These are phyloP conservation scores for Pogonus chalceus DNA, from an alignment of 1,140 invertebrate genomes.

Conservation along the genomic window DNA sequence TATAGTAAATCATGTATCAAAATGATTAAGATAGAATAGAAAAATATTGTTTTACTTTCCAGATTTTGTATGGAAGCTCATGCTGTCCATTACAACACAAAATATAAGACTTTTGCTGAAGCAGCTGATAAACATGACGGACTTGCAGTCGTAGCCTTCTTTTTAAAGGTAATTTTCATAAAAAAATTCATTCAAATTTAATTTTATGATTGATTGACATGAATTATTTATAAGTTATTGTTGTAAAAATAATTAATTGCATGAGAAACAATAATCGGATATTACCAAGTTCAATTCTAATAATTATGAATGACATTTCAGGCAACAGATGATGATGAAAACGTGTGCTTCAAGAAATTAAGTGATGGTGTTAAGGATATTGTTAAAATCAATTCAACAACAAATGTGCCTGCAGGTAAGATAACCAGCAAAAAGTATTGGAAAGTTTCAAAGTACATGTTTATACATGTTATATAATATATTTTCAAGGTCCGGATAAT, in stretches of 20 bases:
- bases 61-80: constrained; percentile 68
- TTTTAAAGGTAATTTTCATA: constrained; percentile 45
- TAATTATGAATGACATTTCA: constrained; percentile 16
- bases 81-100: constrained; percentile 67
- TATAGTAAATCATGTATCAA: too few relatives aligned
- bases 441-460: constrained; percentile 10
- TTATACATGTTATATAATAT: constrained; percentile 4
- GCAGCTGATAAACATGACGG: constrained; percentile 64
- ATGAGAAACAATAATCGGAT: too few relatives aligned
- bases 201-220: too few relatives aligned
- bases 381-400: constrained; percentile 25
- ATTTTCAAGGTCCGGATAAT: too few relatives aligned
- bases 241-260: too few relatives aligned
- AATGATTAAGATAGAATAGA: too few relatives aligned
- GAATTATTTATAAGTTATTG: too few relatives aligned
- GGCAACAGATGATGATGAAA: constrained; percentile 32
- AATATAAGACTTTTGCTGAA: constrained; percentile 54
- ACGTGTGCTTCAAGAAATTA: constrained; percentile 32
- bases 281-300: too few relatives aligned
- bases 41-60: background rate
- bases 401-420: constrained; percentile 29
- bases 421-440: too few relatives aligned
- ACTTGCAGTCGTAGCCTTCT: constrained; percentile 62
- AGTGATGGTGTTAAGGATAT: constrained; percentile 31
- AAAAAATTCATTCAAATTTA: too few relatives aligned